Percentiles rank a stretch among this genome's conserved stretches.
These are phyloP conservation scores for Lissonota sp. DNA, from an alignment of 2,888 invertebrate species.

Conservation along the genomic window DNA sequence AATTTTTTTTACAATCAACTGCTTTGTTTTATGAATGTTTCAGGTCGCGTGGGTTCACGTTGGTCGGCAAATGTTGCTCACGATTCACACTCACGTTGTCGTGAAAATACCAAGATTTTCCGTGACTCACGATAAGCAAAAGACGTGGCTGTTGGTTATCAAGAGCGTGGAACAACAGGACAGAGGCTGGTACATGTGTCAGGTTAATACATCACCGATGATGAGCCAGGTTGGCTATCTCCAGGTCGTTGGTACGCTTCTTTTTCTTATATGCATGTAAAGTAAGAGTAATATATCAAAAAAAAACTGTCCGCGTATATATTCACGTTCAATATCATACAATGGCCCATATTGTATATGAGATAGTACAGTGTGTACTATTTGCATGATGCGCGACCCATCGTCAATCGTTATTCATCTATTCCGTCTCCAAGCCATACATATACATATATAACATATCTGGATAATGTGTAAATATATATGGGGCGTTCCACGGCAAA, in stretches of 20 bases:
- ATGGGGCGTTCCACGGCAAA: too few relatives aligned
- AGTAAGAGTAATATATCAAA: conserved; percentile 25
- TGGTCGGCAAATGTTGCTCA: conserved; percentile 96
- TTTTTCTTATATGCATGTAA: conserved; percentile 3
- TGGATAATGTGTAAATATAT: too few relatives aligned
- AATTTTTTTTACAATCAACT: too few relatives aligned
- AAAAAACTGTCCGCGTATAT: background rate
- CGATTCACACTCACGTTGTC: conserved; percentile 96
- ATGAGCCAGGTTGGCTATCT: conserved; percentile 97
- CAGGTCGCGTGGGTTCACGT: conserved; percentile 98
- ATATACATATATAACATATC: conserved; percentile 29
- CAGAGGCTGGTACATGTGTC: conserved; percentile 96
- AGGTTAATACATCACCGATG: conserved; percentile 96
- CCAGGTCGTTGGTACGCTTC: conserved; percentile 94
- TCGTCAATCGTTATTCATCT: conserved; percentile 63
- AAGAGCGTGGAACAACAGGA: conserved; percentile 96
- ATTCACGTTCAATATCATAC: conserved; percentile 26
- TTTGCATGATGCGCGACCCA: conserved; percentile 61
- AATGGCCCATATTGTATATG: conserved; percentile 25
- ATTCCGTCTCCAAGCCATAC: conserved; percentile 49
- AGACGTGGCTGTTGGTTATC: conserved; percentile 96
- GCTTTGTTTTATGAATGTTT: conserved; percentile 15
- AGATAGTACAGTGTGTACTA: conserved; percentile 39
- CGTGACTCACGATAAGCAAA: conserved; percentile 95
- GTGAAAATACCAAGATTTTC: conserved; percentile 95